These are phyloP conservation scores for Lamellibrachia columna DNA, from an alignment of 2,888 invertebrate genomes.

Conservation along the genomic window DNA sequence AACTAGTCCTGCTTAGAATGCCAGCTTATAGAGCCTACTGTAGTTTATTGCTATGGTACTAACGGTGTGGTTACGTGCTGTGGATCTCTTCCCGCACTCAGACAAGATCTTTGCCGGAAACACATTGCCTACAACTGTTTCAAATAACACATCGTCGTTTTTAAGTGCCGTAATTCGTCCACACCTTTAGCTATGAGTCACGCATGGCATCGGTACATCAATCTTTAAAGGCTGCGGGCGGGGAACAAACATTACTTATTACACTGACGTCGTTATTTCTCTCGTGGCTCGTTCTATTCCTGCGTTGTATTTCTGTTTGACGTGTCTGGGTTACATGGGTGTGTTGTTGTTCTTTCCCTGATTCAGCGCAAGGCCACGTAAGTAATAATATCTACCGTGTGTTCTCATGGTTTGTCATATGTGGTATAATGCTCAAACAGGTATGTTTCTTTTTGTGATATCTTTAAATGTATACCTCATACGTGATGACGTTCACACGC, in stretches of 20 bases:
- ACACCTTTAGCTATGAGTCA: background rate
- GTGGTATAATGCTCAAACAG: background rate
- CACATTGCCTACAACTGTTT: background rate
- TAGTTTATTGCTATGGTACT: background rate
- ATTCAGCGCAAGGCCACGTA: background rate
- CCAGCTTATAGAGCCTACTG: background rate
- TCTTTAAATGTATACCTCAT: background rate
- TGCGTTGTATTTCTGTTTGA: background rate
- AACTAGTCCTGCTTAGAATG: background rate
- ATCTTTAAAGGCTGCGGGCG: background rate
- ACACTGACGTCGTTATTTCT: background rate
- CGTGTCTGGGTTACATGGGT: background rate
- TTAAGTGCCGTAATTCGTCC: background rate
- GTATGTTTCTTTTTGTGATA: background rate
- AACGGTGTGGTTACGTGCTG: background rate
- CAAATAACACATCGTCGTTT: background rate
- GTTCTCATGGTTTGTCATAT: background rate
- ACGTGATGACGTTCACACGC: background rate
- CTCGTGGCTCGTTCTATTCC: background rate
- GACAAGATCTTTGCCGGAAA: background rate
- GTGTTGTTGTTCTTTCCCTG: background rate
- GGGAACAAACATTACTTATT: background rate
- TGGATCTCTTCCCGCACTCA: background rate
- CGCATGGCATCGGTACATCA: background rate
- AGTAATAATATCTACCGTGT: background rate